Conservation (phyloP, 2,797 vertebrate species). For the Octomys mimax region DNA sequence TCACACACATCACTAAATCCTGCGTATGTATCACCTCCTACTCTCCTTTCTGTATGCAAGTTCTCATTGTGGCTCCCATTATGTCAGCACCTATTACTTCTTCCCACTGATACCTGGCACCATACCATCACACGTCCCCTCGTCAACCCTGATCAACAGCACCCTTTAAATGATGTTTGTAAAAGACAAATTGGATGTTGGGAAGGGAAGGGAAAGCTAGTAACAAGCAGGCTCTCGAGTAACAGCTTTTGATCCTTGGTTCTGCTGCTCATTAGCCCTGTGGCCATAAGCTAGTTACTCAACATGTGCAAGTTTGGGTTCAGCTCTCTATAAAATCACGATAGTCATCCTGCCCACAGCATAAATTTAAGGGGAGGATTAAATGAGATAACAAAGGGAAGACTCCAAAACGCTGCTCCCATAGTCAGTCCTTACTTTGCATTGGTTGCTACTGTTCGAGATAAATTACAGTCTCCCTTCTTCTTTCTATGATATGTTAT, state of each 20-base stretch:
- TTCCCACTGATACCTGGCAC: background rate
- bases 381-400: conserved; percentile 42
- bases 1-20: background rate
- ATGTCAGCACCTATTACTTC: background rate
- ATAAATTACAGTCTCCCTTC: background rate
- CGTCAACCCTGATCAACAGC: background rate
- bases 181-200: background rate
- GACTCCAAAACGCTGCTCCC: background rate
- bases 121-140: background rate
- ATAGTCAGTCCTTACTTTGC: background rate
- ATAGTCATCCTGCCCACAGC: background rate
- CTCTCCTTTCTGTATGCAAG: background rate
- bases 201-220: background rate
- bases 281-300: background rate
- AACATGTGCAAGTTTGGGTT: conserved; percentile 13
- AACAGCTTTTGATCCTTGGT: conserved; percentile 5
- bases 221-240: background rate
- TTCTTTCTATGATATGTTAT: background rate
- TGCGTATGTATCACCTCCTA: background rate
- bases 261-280: background rate
- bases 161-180: background rate
- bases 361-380: conserved; percentile 31
- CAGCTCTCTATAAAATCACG: conserved; percentile 35
- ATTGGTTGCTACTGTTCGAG: background rate
- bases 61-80: background rate